Evolutionary conservation across 2,113 vertebrate species (phyloP), one percentile per base, ranked within the genome.

Genomic region (Naja naja): DNA sequence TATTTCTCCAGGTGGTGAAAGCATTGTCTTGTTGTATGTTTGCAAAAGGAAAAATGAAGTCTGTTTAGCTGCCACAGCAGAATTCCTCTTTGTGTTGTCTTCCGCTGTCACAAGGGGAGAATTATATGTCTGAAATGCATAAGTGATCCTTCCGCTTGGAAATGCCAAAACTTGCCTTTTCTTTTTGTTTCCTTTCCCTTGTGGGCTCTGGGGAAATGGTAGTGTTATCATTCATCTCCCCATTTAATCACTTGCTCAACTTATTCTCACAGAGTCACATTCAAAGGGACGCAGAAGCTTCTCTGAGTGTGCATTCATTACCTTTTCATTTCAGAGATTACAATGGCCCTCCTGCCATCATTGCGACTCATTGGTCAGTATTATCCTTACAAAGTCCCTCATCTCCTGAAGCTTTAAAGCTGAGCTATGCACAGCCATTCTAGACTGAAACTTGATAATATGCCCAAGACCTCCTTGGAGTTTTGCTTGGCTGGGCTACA

Each of bases 371-470:
- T 12, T 52, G 39, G 34, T 23, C 49, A 39, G 87, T 2, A 16
- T 89, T 89, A 81, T 92, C 34, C 52, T 92, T 74, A 27, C 87
- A 88, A 74, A 74, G 49, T 45, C 87, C 49, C 87, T 81, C 16
- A 1, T 89, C 87, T 45, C 87, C 49, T 5, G 14, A 1, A 87
- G 87, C 60, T 92, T 74, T n/a, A 45, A 39, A 89, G 25, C 60
- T 11, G 49, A 92, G 86, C 91, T 18, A 23, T 1, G 49, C 8
- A 39, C 45, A 92, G 52, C 85, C 58, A 69, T 74, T 39, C 58
- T 74, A 39, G 58, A 34, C 58, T 74, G 58, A 74, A 92, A 88
- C 49, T 27, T 89, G 87, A 92, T 89, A 74, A 92, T 74, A 22
- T 10, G 60, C 25, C 91, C 27, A 34, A 1, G 58, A 87, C 20